A percentile compares a stretch with the other conserved stretches of the same genome.
Conservation (phyloP, 2,888 invertebrate species). For the Frankliniella intonsa region DNA sequence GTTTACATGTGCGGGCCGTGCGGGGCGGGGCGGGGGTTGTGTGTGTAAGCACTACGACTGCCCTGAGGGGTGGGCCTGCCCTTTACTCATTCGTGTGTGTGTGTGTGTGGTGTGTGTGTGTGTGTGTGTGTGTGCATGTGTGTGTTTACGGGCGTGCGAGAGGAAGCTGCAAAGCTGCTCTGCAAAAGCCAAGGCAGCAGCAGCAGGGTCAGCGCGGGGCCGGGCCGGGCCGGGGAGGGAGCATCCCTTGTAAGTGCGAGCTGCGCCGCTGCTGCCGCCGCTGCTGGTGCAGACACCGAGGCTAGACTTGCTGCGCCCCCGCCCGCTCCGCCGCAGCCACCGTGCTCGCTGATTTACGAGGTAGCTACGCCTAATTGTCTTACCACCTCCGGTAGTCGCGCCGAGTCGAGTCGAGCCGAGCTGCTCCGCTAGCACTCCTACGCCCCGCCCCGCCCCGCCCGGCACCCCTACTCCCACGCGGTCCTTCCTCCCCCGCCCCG, state of each 20-base stretch:
- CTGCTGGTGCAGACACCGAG: too few relatives aligned
- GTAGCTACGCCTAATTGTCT: slow-evolving; percentile 16
- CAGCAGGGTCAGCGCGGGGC: too few relatives aligned
- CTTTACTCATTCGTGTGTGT: too few relatives aligned
- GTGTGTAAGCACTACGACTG: background rate
- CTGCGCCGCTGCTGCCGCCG: background rate
- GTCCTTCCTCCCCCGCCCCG: background rate
- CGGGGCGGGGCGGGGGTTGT: background rate
- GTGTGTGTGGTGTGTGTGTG: too few relatives aligned
- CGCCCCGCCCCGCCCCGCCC: too few relatives aligned
- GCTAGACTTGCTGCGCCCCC: too few relatives aligned
- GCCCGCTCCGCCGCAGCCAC: too few relatives aligned
- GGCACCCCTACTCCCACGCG: background rate
- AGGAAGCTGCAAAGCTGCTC: background rate
- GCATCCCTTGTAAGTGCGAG: background rate
- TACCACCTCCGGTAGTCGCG: background rate
- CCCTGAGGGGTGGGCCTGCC: background rate
- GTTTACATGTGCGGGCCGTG: background rate
- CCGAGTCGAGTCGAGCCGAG: background rate
- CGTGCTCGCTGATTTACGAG: slow-evolving; percentile 5
- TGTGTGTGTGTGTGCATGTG: background rate
- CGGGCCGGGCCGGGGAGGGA: background rate
- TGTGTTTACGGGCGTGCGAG: background rate
- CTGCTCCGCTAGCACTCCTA: too few relatives aligned
- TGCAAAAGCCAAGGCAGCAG: background rate